A percentile compares a stretch with the other conserved stretches of the same genome.
Conservation (phyloP, 2,797 vertebrate species). For the Chromobotia macracanthus region DNA sequence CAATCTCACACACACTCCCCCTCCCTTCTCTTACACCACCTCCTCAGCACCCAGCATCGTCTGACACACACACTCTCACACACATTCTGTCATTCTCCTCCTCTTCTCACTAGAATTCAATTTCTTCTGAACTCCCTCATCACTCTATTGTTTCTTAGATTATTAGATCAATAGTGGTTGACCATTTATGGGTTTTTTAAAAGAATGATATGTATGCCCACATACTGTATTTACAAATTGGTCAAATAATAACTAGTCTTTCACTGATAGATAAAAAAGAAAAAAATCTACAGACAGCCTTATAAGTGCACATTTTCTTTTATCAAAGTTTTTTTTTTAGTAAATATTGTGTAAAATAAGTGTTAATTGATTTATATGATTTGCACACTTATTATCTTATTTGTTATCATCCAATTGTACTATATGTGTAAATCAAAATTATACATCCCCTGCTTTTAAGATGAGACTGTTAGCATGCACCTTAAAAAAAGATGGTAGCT, state of each 20-base stretch:
- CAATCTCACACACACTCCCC: conserved; percentile 46
- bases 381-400: not conserved
- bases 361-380: too few species aligned
- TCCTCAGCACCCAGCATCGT: conserved; percentile 54
- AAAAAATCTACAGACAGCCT: too few species aligned
- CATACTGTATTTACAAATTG: too few species aligned
- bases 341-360: too few species aligned
- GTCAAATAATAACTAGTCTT: too few species aligned
- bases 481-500: not conserved
- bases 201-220: too few species aligned
- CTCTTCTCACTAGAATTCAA: conserved; percentile 6
- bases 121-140: conserved; percentile 7
- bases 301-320: too few species aligned
- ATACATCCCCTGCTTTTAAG: not conserved
- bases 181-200: not conserved
- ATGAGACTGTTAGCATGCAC: not conserved
- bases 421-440: too few species aligned
- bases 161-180: not conserved
- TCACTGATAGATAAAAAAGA: too few species aligned
- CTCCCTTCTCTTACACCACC: conserved; percentile 63
- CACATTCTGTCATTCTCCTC: conserved; percentile 54
- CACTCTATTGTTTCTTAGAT: not conserved
- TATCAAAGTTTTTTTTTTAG: too few species aligned
- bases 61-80: conserved; percentile 70
- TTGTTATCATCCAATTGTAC: not conserved